Evolutionary conservation across 2,888 invertebrate species (phyloP).

Genomic region (Chloroclystis v-ata): DNA sequence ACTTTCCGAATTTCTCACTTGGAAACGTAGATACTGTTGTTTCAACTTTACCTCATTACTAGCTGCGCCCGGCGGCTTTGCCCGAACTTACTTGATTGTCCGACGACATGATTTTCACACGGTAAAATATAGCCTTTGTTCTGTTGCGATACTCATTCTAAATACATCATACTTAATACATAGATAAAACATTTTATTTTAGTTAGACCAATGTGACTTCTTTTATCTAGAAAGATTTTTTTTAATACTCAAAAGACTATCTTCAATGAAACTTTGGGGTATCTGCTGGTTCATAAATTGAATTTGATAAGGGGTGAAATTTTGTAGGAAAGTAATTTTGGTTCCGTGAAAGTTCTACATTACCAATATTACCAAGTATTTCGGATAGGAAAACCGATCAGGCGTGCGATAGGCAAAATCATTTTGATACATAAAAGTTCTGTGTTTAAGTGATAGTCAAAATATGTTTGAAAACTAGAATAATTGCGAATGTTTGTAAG

Average conservation of each 20-base stretch:
- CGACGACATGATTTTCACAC: no score
- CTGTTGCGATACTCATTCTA: no score
- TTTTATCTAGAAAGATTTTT: no score
- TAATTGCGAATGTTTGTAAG: background rate
- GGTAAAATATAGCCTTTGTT: no score
- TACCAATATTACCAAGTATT: conserved; percentile 47
- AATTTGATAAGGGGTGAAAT: conserved; percentile 54
- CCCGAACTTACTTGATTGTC: no score
- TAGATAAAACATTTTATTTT: no score
- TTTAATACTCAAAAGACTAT: no score
- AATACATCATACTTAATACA: no score
- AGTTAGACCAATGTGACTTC: no score
- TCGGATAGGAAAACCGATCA: conserved; percentile 39
- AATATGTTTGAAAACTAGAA: background rate
- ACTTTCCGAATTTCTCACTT: conserved; percentile 8
- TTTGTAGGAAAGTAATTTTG: conserved; percentile 48
- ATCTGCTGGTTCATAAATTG: conserved; percentile 45
- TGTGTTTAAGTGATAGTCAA: conserved; percentile 5
- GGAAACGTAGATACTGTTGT: conserved; percentile 1
- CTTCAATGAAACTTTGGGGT: conserved; percentile 41
- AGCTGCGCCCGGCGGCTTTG: no score
- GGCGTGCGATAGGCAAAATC: conserved; percentile 38
- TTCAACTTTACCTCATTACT: no score
- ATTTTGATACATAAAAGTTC: conserved; percentile 28
- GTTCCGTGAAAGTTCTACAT: conserved; percentile 39